Base-by-base conservation (phyloP, 2,888 invertebrate species). In the Ochropleura leucogaster region DNA sequence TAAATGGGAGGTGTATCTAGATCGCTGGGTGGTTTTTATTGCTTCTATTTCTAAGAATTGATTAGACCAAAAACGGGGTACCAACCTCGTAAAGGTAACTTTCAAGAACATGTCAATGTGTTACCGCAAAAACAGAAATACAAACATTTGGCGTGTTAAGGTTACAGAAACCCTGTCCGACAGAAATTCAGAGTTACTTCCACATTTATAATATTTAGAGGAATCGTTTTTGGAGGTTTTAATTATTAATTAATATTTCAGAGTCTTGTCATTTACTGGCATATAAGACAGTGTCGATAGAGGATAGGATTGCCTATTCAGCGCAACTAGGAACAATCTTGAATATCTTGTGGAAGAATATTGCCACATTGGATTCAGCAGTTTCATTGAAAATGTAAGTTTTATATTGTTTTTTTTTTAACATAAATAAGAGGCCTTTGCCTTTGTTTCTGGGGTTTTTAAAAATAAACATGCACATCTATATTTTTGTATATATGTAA, bases 331-430 rank as follows among this genome's bases (percentile, higher is more conserved):
- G 91, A 53, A 92, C 91, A 7, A 85, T 98, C 20, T 96, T 97
- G 80, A 95, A 96, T 79, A 92, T 97, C 16, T 84, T 98, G 9
- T 98, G 98, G 98, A 97, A 96, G 74, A 97, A 98, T 89, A 95
- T 97, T 66, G 95, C 95, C 0, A 94, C 96, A 0, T 86, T 97
- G 44, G 96, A 97, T 65, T 92, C 95, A 0, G 86, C 92, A 8
- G 92, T 95, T 53, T 93, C 94, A 8, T 91, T 96, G 78, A 96
- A 95, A 88, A 79, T 95, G 96, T 97, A 90, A 93, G 96, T 94
- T 80, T 59, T 60, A 44, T 68, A 30, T 14, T 18, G 9, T 6
- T 9, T 0, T 42, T 16, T 16, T 4, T 7, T 20, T 7, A 30
- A 57, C n/a, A n/a, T n/a, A n/a, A n/a, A n/a, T n/a, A 57, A 1